These are phyloP conservation scores for Buceros bicornis DNA, from an alignment of 2,797 vertebrate genomes.

Conservation along the genomic window DNA sequence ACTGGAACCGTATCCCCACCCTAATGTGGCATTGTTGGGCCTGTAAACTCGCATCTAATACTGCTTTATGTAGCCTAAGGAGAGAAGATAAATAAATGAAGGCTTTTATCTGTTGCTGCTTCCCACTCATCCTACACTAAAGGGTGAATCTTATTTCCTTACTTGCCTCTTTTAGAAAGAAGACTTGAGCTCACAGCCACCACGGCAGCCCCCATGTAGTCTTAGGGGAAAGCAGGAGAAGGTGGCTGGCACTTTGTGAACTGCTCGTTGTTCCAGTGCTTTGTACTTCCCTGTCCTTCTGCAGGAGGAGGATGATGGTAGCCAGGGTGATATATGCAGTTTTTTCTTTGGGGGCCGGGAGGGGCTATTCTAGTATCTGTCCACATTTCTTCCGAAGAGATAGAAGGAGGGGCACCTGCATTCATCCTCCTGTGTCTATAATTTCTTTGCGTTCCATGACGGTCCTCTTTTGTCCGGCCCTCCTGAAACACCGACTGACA, in stretches of 20 bases:
- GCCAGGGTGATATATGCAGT: background rate
- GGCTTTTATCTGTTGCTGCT: background rate
- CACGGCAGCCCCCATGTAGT: background rate
- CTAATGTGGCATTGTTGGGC: background rate
- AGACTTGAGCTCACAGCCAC: background rate
- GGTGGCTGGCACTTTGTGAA: background rate
- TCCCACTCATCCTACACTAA: background rate
- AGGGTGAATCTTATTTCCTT: background rate
- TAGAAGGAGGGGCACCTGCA: background rate
- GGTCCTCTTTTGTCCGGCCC: background rate
- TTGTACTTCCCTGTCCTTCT: background rate
- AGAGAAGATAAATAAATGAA: background rate
- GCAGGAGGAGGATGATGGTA: background rate
- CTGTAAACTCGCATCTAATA: background rate
- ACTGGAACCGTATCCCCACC: background rate
- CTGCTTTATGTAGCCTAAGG: background rate
- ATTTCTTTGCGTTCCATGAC: background rate
- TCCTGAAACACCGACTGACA: background rate
- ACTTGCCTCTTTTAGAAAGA: background rate
- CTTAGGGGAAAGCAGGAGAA: background rate
- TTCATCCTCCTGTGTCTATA: background rate
- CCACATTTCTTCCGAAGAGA: background rate
- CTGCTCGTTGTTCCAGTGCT: background rate
- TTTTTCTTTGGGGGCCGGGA: background rate
- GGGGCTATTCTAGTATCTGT: background rate